Conservation (phyloP, 1,140 invertebrate species). For the Zaprionus capensis region DNA sequence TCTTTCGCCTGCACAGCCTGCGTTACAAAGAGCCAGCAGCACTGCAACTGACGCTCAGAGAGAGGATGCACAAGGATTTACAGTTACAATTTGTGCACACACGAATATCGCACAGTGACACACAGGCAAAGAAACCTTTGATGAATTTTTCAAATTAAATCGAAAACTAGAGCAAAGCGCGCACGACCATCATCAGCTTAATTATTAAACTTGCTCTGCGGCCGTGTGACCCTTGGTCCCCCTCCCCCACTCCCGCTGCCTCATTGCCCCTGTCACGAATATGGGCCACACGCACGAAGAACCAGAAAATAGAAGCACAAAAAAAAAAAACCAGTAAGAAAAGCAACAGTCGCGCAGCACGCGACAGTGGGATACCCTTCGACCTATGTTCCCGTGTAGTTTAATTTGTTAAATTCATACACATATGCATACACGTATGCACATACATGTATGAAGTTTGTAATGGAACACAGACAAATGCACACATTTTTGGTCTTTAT, state of each 20-base stretch:
- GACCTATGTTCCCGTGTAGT: too few relatives aligned
- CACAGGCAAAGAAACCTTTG: neutral
- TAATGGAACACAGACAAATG: too few relatives aligned
- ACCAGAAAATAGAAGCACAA: slow-evolving; percentile 8
- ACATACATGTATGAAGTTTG: too few relatives aligned
- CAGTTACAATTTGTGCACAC: neutral
- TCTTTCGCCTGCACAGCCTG: neutral
- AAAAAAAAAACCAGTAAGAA: too few relatives aligned
- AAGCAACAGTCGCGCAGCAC: too few relatives aligned
- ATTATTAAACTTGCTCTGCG: slow-evolving; percentile 53
- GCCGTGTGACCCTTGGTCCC: slow-evolving; percentile 34
- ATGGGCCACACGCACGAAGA: slow-evolving; percentile 62
- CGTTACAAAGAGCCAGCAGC: neutral
- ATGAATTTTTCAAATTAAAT: slow-evolving; percentile 2
- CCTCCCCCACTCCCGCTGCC: neutral
- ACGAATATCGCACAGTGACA: neutral
- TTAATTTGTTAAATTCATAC: too few relatives aligned
- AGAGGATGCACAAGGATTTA: neutral
- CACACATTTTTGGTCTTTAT: too few relatives aligned
- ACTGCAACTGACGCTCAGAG: neutral
- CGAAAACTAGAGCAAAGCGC: slow-evolving; percentile 11
- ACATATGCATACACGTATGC: too few relatives aligned
- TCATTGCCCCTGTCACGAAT: slow-evolving; percentile 29
- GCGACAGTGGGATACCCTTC: too few relatives aligned
- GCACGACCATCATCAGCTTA: slow-evolving; percentile 13